Percentiles rank a stretch among this genome's conserved stretches.
Evolutionary conservation across 2,888 invertebrate genomes (phyloP).

Genomic region (Limulus polyphemus): DNA sequence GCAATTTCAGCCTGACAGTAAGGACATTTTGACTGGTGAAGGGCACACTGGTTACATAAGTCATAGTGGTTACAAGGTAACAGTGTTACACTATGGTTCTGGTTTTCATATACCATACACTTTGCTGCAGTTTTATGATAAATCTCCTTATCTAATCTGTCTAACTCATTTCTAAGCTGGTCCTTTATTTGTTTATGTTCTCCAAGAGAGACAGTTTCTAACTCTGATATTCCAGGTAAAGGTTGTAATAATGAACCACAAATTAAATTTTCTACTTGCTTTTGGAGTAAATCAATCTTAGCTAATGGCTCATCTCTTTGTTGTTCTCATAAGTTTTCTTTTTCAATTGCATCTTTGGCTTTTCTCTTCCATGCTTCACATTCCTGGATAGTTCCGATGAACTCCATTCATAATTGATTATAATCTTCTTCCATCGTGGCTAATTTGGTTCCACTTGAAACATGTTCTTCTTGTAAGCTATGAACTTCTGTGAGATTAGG

Average conservation of each 20-base stretch:
- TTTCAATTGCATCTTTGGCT: too few species aligned
- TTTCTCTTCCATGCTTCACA: too few species aligned
- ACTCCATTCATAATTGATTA: conserved; percentile 54
- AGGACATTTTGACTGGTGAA: conserved; percentile 70
- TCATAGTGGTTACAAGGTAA: conserved; percentile 86
- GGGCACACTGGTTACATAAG: conserved; percentile 72
- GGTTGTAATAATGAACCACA: too few species aligned
- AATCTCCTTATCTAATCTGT: not conserved
- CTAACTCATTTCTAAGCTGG: too few species aligned
- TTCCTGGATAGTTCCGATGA: too few species aligned
- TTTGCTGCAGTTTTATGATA: conserved; percentile 29
- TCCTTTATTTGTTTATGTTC: too few species aligned
- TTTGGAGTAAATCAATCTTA: too few species aligned
- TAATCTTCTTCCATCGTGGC: conserved; percentile 70
- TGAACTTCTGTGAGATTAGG: conserved; percentile 42
- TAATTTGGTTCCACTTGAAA: conserved; percentile 56
- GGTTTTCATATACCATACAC: conserved; percentile 35
- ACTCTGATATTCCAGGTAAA: too few species aligned
- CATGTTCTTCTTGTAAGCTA: conserved; percentile 67
- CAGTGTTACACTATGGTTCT: conserved; percentile 50
- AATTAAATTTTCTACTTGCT: too few species aligned
- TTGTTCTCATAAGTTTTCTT: too few species aligned
- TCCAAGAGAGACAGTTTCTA: too few species aligned
- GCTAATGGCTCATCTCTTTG: too few species aligned
- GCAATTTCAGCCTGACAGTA: conserved; percentile 48